These are phyloP conservation scores for Synanthedon formicaeformis DNA, from an alignment of 2,888 invertebrate species.

Conservation along the genomic window DNA sequence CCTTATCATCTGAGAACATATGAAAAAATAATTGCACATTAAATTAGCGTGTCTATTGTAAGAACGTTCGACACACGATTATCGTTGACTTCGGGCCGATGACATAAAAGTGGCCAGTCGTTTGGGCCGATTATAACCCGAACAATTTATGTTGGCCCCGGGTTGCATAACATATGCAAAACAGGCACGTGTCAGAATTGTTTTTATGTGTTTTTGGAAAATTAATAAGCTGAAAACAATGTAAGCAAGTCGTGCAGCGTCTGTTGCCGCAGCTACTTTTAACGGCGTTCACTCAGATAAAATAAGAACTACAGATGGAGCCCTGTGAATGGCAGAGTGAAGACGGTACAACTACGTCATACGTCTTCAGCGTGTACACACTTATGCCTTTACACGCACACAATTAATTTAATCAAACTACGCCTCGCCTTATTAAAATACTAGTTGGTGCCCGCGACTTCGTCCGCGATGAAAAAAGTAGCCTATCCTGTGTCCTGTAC, in stretches of 20 bases:
- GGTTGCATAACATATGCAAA: constrained; percentile 29
- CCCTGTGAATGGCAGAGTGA: too few species aligned
- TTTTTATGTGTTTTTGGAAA: constrained; percentile 13
- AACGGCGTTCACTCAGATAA: constrained; percentile 1
- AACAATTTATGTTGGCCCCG: constrained; percentile 15
- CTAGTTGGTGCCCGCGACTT: too few species aligned
- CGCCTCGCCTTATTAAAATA: too few species aligned
- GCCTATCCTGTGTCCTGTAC: too few species aligned
- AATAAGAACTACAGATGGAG: too few species aligned
- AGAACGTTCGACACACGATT: constrained; percentile 19
- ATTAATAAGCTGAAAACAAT: constrained; percentile 20
- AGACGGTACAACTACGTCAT: too few species aligned
- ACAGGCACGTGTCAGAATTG: constrained; percentile 31
- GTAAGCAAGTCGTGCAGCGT: constrained; percentile 17
- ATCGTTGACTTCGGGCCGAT: constrained; percentile 22
- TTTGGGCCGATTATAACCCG: constrained; percentile 24
- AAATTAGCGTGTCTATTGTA: constrained; percentile 5
- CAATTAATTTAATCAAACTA: too few species aligned
- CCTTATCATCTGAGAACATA: neutral
- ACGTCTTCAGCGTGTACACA: too few species aligned
- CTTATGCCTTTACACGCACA: too few species aligned
- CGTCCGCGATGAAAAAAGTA: too few species aligned
- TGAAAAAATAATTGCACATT: constrained; percentile 6
- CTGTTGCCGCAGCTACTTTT: constrained; percentile 7
- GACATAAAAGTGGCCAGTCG: constrained; percentile 44